These are phyloP conservation scores for Schlechtendalia chinensis DNA, from an alignment of 1,140 invertebrate species.

Conservation along the genomic window DNA sequence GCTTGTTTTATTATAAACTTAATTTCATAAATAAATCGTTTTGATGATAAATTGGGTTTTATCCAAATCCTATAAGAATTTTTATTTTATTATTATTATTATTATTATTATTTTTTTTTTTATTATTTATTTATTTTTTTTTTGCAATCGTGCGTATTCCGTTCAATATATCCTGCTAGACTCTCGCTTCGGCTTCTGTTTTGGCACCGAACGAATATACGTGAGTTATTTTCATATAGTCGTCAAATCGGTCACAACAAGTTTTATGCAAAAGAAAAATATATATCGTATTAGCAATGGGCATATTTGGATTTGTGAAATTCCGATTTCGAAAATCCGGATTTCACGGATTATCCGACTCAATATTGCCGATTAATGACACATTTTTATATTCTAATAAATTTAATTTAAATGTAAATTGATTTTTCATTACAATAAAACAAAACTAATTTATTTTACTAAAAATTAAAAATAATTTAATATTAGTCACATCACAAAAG, in stretches of 20 bases:
- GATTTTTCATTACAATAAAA: no score
- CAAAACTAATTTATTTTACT: no score
- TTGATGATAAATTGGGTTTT: constrained; percentile 27
- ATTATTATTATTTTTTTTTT: neutral
- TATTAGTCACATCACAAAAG: no score
- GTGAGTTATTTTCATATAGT: constrained; percentile 34
- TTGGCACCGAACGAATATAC: constrained; percentile 17
- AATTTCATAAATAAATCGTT: constrained; percentile 34
- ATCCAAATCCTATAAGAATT: constrained; percentile 26
- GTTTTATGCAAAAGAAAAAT: constrained; percentile 16
- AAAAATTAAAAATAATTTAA: no score
- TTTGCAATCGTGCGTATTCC: neutral
- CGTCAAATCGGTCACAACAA: neutral
- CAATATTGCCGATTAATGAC: no score
- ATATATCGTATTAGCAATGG: no score
- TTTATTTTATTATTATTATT: no score
- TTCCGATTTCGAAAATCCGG: no score
- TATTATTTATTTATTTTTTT: neutral
- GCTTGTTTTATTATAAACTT: neutral
- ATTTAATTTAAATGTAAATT: no score
- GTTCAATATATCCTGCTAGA: constrained; percentile 14
- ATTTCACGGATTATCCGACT: no score
- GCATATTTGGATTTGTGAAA: no score
- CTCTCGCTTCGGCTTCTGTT: neutral
- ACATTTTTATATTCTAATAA: no score